Conservation (phyloP, 2,113 vertebrate genomes). For the Percina caprodes region DNA sequence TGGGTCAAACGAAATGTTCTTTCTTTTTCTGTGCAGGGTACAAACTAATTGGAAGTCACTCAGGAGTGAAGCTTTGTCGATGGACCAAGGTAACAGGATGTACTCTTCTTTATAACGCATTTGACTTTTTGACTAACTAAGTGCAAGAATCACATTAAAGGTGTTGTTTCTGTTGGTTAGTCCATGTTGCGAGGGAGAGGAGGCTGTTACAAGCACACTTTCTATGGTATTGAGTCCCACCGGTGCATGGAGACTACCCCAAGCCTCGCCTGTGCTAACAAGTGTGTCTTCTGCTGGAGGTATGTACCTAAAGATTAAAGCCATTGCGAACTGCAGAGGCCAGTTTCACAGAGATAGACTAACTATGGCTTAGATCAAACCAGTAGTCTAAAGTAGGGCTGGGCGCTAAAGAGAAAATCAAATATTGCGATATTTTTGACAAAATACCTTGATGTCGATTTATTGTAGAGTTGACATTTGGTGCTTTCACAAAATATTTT, state of each 20-base stretch:
- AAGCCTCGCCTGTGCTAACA: conserved; percentile 96
- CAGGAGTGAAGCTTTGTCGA: conserved; percentile 95
- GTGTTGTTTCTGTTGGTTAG: conserved; percentile 70
- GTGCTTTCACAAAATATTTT: too few species aligned
- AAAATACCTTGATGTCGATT: too few species aligned
- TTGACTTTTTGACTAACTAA: neutral
- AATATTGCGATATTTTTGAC: too few species aligned
- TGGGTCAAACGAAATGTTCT: neutral
- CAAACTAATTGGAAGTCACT: conserved; percentile 95
- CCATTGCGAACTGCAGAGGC: fast-evolving
- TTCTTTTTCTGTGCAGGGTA: conserved; percentile 86
- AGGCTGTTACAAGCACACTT: conserved; percentile 97
- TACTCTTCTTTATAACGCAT: neutral
- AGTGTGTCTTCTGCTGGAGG: conserved; percentile 99
- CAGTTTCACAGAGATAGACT: neutral
- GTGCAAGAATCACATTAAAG: neutral
- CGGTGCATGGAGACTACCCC: conserved; percentile 97
- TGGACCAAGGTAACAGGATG: conserved; percentile 93
- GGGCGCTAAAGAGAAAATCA: too few species aligned
- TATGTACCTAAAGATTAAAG: conserved; percentile 56
- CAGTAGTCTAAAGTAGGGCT: too few species aligned
- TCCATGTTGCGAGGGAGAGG: conserved; percentile 95
- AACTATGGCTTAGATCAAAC: neutral
- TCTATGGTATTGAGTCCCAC: conserved; percentile 97
- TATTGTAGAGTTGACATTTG: too few species aligned